Base-by-base conservation (phyloP, 2,888 invertebrate genomes). In the Aspidapion aeneum region DNA sequence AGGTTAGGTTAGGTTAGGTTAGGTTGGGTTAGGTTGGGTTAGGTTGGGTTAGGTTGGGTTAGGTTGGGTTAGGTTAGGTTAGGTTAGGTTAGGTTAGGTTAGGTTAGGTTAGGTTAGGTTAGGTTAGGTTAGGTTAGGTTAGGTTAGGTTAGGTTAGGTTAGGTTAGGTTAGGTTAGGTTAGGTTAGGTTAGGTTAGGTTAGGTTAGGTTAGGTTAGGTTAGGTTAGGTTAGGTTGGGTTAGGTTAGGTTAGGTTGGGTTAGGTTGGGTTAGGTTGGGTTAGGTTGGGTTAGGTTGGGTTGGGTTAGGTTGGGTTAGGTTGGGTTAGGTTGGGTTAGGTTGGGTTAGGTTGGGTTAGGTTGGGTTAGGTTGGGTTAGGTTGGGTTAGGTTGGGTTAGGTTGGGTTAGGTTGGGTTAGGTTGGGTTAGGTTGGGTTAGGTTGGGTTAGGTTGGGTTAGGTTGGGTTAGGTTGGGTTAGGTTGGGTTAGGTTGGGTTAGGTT, bases 371-470 rank as follows among this genome's bases (percentile, higher is more conserved):
- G 49, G 49, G 9, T 48, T 9, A 16, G 49, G 49, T 81, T 0
- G 84, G 81, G 63, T 81, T 79, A 0, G 82, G 77, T 79, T 0
- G 82, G 66, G 59, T 66, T 60, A 1, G 63, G 12, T 49, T 12
- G 49, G 49, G 12, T 49, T 12, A 16, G 49, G 12, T 22, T 48
- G 9, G 49, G 49, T 9, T 9, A 12, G 49, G 9, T 9, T 9
- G 49, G 49, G 9, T 48, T 9, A 16, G 49, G 49, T 9, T 12
- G 12, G 12, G 18, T 12, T 57, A 18, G 55, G 56, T 57, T 57
- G 56, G 55, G 55, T 57, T 60, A 16, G 49, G 49, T 48, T 48
- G 49, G 49, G 49, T n/a, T n/a, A n/a, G n/a, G n/a, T n/a, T n/a
- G 49, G 49, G 55, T 48, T 48, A 16, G 49, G 16, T 17, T 54